Base-by-base conservation (phyloP, 2,888 invertebrate genomes). In the Galerucella pusilla region DNA sequence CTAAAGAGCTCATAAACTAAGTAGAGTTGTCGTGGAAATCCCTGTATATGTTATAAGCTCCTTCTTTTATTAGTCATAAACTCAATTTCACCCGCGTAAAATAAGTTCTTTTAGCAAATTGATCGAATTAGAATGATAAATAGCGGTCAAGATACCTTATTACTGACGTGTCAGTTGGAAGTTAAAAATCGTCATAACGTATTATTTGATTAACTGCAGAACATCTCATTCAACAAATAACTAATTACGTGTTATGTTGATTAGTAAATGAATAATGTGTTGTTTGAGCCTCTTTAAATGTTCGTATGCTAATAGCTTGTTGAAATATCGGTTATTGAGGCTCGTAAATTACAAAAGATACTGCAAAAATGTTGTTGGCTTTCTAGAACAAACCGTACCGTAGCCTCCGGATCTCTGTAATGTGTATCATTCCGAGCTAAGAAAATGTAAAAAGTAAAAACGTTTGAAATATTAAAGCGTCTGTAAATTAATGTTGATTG, bases 201-300 rank as follows among this genome's bases (percentile, higher is more conserved):
- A 73, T 76, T 76, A 76, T 79, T 77, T 81, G 80, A 79, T 80
- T 79, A 80, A 82, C 75, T 78, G 80, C 80, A 65, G 74, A 83
- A 83, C 81, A 80, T 83, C 82, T 82, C 82, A 83, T 81, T 84
- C 81, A 83, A 82, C 83, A 81, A 82, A 81, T 81, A 83, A 84
- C 82, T 84, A 85, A 85, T 85, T 84, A 84, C 80, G 81, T 81
- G 82, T 80, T 83, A 79, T 77, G 80, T 84, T 84, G 84, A 85
- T 85, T 85, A 84, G 83, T 73, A 80, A 81, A 85, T 85, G 84
- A 85, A 80, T 85, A 84, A 85, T 85, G 80, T 77, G 78, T 79
- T 78, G 77, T 81, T 83, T 81, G 81, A 82, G 80, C 77, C 80
- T 77, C 80, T 71, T 81, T 72, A 75, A 75, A 75, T 75, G 80